Conservation (phyloP, 2,113 vertebrate species). For the Irena cyanogastra region DNA sequence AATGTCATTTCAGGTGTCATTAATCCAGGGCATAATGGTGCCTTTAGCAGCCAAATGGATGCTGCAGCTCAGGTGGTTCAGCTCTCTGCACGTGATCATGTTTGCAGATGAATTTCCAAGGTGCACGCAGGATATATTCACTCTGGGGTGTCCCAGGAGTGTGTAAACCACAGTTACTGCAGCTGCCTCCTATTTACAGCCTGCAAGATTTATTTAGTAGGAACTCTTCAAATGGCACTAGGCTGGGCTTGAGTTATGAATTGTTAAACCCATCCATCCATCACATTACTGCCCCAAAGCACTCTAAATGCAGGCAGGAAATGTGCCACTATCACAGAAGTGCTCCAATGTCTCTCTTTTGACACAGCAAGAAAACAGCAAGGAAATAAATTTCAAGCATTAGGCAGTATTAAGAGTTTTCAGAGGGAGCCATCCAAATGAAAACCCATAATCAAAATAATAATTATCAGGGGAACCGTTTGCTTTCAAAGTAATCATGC, state of each 20-base stretch:
- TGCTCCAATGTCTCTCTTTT: neutral
- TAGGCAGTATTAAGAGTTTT: constrained; percentile 2
- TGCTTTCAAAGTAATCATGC: constrained; percentile 19
- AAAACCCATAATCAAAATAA: constrained; percentile 44
- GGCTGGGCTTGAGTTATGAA: constrained; percentile 2
- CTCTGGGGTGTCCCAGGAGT: neutral
- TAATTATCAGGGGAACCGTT: constrained; percentile 19
- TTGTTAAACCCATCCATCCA: neutral
- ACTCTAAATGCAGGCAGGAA: constrained; percentile 17
- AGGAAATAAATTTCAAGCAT: constrained; percentile 9
- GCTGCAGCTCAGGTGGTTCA: constrained; percentile 13
- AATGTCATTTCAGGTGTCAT: constrained; percentile 26
- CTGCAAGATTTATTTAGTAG: constrained; percentile 33
- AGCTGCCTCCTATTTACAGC: neutral
- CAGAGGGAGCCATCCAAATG: constrained; percentile 14
- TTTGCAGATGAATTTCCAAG: neutral
- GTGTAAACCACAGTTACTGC: neutral
- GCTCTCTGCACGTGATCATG: constrained; percentile 27
- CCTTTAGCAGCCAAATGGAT: constrained; percentile 31
- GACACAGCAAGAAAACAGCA: neutral
- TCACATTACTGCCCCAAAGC: neutral
- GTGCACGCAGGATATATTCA: neutral
- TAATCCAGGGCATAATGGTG: constrained; percentile 20
- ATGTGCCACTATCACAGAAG: neutral
- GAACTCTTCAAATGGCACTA: neutral